Evolutionary conservation across 1,140 invertebrate species (phyloP), one percentile per base, ranked within the genome.

Genomic region (Drosophila seguyi): DNA sequence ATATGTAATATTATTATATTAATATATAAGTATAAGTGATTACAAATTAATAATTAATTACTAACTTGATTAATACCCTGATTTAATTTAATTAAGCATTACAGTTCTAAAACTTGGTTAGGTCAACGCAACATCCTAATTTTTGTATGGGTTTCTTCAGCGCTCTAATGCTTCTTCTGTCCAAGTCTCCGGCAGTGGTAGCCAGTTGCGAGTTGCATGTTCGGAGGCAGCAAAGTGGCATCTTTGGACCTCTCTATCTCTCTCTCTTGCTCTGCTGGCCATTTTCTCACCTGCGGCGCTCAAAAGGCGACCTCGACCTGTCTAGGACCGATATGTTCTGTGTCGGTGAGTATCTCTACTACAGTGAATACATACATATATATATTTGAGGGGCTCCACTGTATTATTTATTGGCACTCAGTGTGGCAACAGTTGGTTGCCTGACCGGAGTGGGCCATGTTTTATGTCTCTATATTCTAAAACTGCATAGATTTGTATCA

Each of bases 381-480:
- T 80, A 42, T 85, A 61, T 42, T 55, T 62, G 53, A 55, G 48
- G 52, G 63, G 73, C 58, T 56, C 25, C 56, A 55, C 38, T 69
- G 73, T 75, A 91, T 91, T 88, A 91, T 91, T 91, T 91, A 91
- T 91, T 81, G 87, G 72, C 83, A 90, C 75, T 81, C 81, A 77
- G 67, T 77, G 75, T 42, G 75, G 62, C 80, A 68, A 59, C 31
- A 62, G 56, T 38, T 58, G 44, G 25, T 25, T 27, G 20, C 29
- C 10, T 42, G 22, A 63, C 38, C 34, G 22, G 44, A 60, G 75
- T 81, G 71, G 76, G 57, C 31, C 55, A 69, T 71, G 63, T 68
- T 77, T 84, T 81, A 82, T 73, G 81, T 81, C 79, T 79, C 75
- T 68, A 74, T 84, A 77, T 76, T 73, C 83, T 65, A 62, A 73